A percentile compares a stretch with the other conserved stretches of the same genome.
phyloP scores from a whole-genome alignment of 2,113 vertebrate genomes.

The Pelecanoides urinatrix region DNA sequence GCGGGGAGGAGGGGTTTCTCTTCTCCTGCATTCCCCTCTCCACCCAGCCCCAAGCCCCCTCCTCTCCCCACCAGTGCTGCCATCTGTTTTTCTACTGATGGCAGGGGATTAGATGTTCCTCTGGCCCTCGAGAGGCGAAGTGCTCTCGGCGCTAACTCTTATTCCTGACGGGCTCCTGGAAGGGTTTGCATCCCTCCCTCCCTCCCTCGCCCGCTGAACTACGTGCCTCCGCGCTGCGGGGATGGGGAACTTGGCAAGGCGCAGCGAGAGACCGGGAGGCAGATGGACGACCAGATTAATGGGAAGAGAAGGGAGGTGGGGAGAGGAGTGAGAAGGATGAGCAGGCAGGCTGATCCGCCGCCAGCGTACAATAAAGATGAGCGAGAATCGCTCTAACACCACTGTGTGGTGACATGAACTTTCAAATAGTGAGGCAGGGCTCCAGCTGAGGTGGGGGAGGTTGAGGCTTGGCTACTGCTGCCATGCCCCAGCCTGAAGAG shows the following conservation, averaged over 20 bases:
- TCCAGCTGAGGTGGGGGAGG: not conserved
- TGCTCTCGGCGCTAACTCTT: not conserved
- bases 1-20: not conserved
- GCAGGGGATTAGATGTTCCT: constrained; percentile 66
- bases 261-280: not conserved
- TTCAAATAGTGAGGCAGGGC: not conserved
- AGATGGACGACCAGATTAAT: constrained; percentile 34
- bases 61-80: not conserved
- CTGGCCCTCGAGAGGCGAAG: constrained; percentile 17
- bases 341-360: not conserved
- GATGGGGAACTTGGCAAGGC: constrained; percentile 50
- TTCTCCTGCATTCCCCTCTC: not conserved
- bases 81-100: constrained; percentile 76
- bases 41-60: not conserved
- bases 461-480: not conserved
- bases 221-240: not conserved
- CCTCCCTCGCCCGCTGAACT: not conserved
- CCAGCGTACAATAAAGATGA: not conserved
- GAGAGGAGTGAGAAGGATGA: not conserved
- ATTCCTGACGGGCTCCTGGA: constrained; percentile 49
- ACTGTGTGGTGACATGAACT: not conserved
- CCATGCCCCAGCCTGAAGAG: not conserved
- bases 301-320: not conserved
- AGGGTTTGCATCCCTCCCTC: constrained; percentile 34
- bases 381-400: not conserved